A percentile compares a stretch with the other conserved stretches of the same genome.
phyloP scores from a whole-genome alignment of 2,797 vertebrate genomes.

The Mergus octosetaceus region DNA sequence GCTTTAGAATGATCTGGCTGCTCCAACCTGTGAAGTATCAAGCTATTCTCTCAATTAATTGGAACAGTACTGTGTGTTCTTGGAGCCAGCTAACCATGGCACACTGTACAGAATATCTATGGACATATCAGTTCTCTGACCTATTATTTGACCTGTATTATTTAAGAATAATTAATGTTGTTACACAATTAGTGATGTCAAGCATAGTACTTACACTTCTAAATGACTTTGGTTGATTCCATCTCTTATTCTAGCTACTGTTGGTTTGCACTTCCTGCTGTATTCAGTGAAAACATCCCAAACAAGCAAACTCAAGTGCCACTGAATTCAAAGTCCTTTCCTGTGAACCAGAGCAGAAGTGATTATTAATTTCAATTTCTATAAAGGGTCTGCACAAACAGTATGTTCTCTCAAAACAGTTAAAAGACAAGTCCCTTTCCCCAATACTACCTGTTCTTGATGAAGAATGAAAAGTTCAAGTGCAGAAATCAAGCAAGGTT shows the following conservation, averaged over 20 bases:
- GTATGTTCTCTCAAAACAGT: not conserved
- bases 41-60: conserved; percentile 65
- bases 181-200: conserved; percentile 48
- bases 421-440: not conserved
- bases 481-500: not conserved
- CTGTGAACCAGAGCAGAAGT: not conserved
- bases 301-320: conserved; percentile 4
- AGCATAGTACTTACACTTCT: conserved; percentile 43
- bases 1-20: conserved; percentile 70
- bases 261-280: conserved; percentile 4
- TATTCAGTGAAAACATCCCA: not conserved
- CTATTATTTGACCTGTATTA: conserved; percentile 48
- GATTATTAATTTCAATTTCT: not conserved
- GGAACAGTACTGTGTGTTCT: conserved; percentile 68
- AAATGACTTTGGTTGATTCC: conserved; percentile 51
- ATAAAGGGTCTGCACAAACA: not conserved
- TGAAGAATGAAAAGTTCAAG: not conserved
- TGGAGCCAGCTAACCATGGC: not conserved
- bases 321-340: conserved; percentile 19
- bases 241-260: conserved; percentile 11
- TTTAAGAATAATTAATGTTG: conserved; percentile 35
- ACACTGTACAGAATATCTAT: not conserved
- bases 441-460: rapidly evolving
- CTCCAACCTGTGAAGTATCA: conserved; percentile 70
- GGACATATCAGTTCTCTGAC: not conserved